Evolutionary conservation across 2,888 invertebrate genomes (phyloP).

Genomic region (Axea sp.): DNA sequence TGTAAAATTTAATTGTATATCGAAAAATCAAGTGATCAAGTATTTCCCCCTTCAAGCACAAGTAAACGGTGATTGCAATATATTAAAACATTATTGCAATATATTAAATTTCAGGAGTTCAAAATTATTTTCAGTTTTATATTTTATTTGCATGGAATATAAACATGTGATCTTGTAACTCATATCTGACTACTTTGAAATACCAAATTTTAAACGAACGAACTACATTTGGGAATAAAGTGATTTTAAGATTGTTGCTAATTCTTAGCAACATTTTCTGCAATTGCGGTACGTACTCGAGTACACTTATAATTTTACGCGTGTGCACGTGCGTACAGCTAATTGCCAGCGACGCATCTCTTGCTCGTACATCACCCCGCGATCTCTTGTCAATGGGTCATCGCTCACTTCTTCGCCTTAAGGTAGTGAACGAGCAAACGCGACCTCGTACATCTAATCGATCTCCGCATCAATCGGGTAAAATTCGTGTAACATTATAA

Average conservation of each 20-base stretch:
- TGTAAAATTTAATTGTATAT: too few relatives aligned
- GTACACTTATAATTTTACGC: conserved; percentile 29
- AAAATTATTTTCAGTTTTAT: too few relatives aligned
- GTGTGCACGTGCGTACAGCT: conserved; percentile 46
- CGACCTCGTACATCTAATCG: conserved; percentile 53
- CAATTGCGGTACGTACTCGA: not conserved
- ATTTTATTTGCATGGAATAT: too few relatives aligned
- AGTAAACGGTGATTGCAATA: too few relatives aligned
- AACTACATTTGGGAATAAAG: too few relatives aligned
- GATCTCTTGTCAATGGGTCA: conserved; percentile 60
- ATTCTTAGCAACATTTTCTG: conserved; percentile 8
- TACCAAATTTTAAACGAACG: too few relatives aligned
- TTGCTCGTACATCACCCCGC: conserved; percentile 58
- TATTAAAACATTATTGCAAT: too few relatives aligned
- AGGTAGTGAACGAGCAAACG: conserved; percentile 35
- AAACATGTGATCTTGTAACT: too few relatives aligned
- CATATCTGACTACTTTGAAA: too few relatives aligned
- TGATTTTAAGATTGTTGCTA: not conserved
- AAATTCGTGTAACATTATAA: conserved; percentile 47
- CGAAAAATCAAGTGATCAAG: too few relatives aligned
- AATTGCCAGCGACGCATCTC: conserved; percentile 59
- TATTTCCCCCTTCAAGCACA: too few relatives aligned
- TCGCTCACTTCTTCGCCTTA: conserved; percentile 61
- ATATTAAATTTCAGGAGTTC: too few relatives aligned
- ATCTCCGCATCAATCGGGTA: conserved; percentile 35